Conservation (phyloP, 2,888 invertebrate species). For the Pheosia tremula region DNA sequence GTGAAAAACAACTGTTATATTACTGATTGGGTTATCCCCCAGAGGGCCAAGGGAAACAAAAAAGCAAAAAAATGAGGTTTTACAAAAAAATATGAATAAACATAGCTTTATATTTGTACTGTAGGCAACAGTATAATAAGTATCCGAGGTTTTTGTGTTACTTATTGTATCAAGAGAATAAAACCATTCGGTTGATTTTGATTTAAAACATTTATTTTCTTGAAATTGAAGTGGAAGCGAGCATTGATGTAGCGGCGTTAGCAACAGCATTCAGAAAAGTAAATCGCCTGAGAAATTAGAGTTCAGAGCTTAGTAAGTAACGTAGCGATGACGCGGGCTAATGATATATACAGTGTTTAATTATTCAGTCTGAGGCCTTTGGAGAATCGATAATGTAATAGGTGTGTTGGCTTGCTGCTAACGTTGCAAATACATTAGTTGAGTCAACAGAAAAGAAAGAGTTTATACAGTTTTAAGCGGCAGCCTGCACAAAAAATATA, state of each 20-base stretch:
- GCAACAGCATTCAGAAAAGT: constrained; percentile 30
- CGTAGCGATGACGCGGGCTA: constrained; percentile 18
- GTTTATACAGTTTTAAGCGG: neutral
- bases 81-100: neutral
- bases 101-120: too few relatives aligned
- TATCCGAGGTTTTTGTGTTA: neutral
- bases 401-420: neutral
- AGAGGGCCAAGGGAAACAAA: neutral
- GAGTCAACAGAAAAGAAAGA: constrained; percentile 3
- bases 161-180: constrained; percentile 1
- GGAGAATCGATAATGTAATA: constrained; percentile 28
- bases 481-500: neutral
- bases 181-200: constrained; percentile 15
- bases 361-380: constrained; percentile 35
- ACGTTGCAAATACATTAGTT: constrained; percentile 3
- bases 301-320: constrained; percentile 21
- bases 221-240: constrained; percentile 11
- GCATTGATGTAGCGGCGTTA: neutral
- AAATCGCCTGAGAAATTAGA: constrained; percentile 45
- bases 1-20: constrained; percentile 14
- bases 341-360: constrained; percentile 34
- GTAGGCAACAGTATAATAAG: too few relatives aligned
- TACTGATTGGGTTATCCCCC: constrained; percentile 7
- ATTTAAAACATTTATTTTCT: constrained; percentile 8
- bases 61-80: neutral